Evolutionary conservation across 2,888 invertebrate species (phyloP), one percentile per base, ranked within the genome.

Genomic region (Schizotus pectinicornis): DNA sequence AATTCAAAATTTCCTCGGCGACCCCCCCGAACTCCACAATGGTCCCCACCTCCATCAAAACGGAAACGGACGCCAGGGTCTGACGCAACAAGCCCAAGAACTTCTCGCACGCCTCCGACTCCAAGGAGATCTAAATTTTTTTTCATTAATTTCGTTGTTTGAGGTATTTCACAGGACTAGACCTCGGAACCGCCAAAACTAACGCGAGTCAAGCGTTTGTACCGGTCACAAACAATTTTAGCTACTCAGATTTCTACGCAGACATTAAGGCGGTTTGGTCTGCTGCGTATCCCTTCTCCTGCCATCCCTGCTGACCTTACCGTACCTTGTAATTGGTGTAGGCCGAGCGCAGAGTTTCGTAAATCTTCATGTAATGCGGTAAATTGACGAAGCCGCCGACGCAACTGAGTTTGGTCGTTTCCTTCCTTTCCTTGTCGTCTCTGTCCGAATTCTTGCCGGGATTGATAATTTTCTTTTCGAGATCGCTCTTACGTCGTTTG

Each of bases 271-370:
- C n/a, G n/a, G n/a, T n/a, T n/a, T n/a, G n/a, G n/a, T n/a, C n/a
- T n/a, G n/a, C n/a, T n/a, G n/a, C n/a, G n/a, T n/a, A n/a, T n/a
- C n/a, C n/a, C n/a, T n/a, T n/a, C n/a, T n/a, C n/a, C n/a, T n/a
- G n/a, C n/a, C n/a, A n/a, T n/a, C n/a, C 22, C 22, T 2, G 22
- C 22, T 2, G 22, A 22, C 22, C 22, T 22, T 5, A 5, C 2
- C 5, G 30, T 76, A 92, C 94, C 86, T 92, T 93, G 80, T 94
- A 94, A 82, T 92, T 95, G 30, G 88, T 88, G 79, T 93, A 91
- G 2, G 94, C 90, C 64, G 90, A 89, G 75, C 88, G 89, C 53
- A 96, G 77, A 49, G 87, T 86, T 56, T 93, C 93, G 77, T 91
- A 91, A 58, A 96, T 83, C 79, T 90, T 92, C 83, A 92, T 85